Conservation (phyloP, 2,888 invertebrate genomes). For the Harpalus rubripes region DNA sequence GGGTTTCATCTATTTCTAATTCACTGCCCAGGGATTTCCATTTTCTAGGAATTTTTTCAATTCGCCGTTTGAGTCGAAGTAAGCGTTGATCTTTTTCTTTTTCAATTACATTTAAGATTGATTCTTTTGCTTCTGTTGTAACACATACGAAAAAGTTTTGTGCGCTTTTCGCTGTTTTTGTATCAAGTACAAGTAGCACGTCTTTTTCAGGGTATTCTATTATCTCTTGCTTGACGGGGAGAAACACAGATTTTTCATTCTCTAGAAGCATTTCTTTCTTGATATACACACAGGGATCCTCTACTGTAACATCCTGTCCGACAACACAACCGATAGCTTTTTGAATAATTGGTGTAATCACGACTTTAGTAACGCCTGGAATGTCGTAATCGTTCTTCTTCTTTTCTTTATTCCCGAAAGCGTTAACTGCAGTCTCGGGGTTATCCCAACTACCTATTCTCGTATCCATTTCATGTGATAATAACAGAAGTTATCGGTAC, state of each 20-base stretch:
- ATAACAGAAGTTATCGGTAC: constrained; percentile 33
- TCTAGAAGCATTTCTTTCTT: constrained; percentile 81
- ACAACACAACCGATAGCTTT: constrained; percentile 82
- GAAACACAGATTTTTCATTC: constrained; percentile 79
- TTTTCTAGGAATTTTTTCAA: constrained; percentile 79
- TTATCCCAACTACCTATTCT: constrained; percentile 2
- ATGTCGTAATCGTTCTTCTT: constrained; percentile 76
- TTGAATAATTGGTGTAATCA: constrained; percentile 81
- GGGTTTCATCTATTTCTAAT: constrained; percentile 80
- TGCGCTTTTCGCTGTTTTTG: constrained; percentile 81
- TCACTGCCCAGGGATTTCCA: constrained; percentile 85
- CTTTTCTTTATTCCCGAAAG: background rate
- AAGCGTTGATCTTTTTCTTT: constrained; percentile 80
- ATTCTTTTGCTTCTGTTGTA: constrained; percentile 80
- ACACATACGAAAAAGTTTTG: constrained; percentile 84
- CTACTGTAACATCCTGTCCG: constrained; percentile 85
- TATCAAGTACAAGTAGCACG: constrained; percentile 84
- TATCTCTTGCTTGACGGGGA: constrained; percentile 76
- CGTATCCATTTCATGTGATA: constrained; percentile 35
- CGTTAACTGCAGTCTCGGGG: constrained; percentile 22
- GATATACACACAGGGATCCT: constrained; percentile 86
- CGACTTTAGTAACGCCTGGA: constrained; percentile 80
- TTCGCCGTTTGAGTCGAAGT: constrained; percentile 77
- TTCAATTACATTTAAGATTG: constrained; percentile 78
- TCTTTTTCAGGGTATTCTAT: constrained; percentile 76